Evolutionary conservation across 2,113 vertebrate genomes (phyloP), one percentile per base, ranked within the genome.

Genomic region (Rhabdornis inornatus): DNA sequence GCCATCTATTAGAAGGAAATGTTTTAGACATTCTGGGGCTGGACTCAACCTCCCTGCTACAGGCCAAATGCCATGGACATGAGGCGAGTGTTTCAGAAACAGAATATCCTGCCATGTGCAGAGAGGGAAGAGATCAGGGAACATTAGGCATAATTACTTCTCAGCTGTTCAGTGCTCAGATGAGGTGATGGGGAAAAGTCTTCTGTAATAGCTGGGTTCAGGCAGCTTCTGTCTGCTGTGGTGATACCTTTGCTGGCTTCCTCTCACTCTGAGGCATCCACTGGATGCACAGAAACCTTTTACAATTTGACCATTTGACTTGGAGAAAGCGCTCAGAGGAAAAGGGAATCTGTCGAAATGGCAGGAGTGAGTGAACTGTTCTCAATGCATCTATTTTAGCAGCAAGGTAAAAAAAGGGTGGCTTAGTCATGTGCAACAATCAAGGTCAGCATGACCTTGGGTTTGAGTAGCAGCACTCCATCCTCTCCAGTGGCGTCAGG

Each of bases 1-100:
- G 87, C 72, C 47, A 72, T 96, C 93, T 96, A 95, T 97, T 94
- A 96, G 96, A 81, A 94, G 93, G 84, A 88, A 97, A 97, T 83
- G 76, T 74, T 97, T 96, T 82, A 94, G 84, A 79, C 18, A 20
- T 95, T 90, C 92, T 60, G 81, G 66, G 74, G 83, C 90, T 96
- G 97, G 94, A 93, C 95, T 70, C 89, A 94, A 90, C 81, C 90
- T 90, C 68, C 9, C 39, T 78, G 71, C 96, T 86, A 82, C 80
- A 90, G 96, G 96, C 96, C 93, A 97, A 97, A 98, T 92, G 74
- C 49, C 39, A 74, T n/a, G 91, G 74, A 40, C 77, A 83, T 74
- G 87, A 96, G 87, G 78, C 2, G 0, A 93, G 77, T 24, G 68
- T 74, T 94, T 95, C 83, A 89, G 96, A 74, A 78, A 52, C 89